Evolutionary conservation across 2,888 invertebrate species (phyloP), one percentile per base, ranked within the genome.

Genomic region (Caenorhabditis sinica): DNA sequence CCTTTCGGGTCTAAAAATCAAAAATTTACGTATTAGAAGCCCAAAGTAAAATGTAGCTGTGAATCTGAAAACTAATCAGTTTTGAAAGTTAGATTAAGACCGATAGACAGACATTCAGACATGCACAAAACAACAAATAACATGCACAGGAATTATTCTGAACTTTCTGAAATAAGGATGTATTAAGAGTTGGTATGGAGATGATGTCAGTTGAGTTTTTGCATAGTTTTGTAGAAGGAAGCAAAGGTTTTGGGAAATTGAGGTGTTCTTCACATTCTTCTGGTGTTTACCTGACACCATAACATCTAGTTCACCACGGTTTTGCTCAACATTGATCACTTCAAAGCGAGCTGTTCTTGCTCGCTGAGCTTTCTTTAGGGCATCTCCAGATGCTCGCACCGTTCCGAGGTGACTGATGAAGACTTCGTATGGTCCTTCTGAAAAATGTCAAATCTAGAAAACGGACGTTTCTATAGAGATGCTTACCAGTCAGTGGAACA

Each of bases 401-500:
- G 88, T 87, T 20, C 91, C 91, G 5, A 83, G 80, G 43, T 89
- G 90, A 40, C 88, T 88, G 30, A 93, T 88, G 36, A 86, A 84
- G 49, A 89, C 90, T 75, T 92, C 92, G 76, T 92, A 92, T 2
- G 93, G 92, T 40, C 91, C 92, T 79, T 93, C 93, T 93, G 85
- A 15, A 90, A 81, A 58, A 20, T 6, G 40, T 45, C 30, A 36
- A 43, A 5, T 63, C 28, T 15, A 20, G 8, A 36, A n/a, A 56
- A 28, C 8, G 9, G 11, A 15, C 9, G 2, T 53, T n/a, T 15
- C 15, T 30, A 30, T 51, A 8, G 36, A n/a, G n/a, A n/a, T n/a
- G 28, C 45, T 60, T 30, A 93, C 94, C 93, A 79, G 93, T 93
- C 23, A 93, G 91, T 72, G 96, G 96, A 56, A 96, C 95, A 63